Base-by-base conservation (phyloP, 2,113 vertebrate species). In the Albula goreensis region DNA sequence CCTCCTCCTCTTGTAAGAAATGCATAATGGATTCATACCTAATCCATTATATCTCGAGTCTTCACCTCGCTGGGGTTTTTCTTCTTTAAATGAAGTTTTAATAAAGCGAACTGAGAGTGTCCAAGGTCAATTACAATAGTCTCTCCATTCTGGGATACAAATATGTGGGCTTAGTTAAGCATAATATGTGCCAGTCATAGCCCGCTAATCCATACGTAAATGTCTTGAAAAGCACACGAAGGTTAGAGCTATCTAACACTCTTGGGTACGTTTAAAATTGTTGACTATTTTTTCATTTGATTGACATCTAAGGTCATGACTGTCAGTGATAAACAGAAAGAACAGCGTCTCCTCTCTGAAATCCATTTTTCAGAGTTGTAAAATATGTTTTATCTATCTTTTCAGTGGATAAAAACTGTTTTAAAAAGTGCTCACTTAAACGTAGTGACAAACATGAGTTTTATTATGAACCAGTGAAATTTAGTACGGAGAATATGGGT, bases 41-140 rank as follows among this genome's bases (percentile, higher is more conserved):
- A 91, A 96, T 96, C 94, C 93, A 96, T 96, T 96, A 96, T 78
- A 89, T 89, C 91, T 88, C 90, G 84, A 89, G 90, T 93, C 91
- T 88, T 90, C 90, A 91, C 91, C 93, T 88, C 93, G 94, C 94
- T 92, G 90, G 90, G 93, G 94, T 95, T 96, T 94, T 95, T 95
- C 94, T 95, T 96, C 92, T 95, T 96, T 95, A 96, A 96, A 96
- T 96, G 93, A 96, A 96, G 95, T 95, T 95, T 96, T 95, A 96
- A 95, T 96, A 96, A 96, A 95, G 94, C 94, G 93, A 93, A 96
- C 91, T 84, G 83, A 90, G 92, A 90, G 92, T 92, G 92, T 90
- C 90, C 93, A 94, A 95, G 94, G 94, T 95, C 94, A 96, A 95
- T 95, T 95, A 95, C 94, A 90, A 94, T 89, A 88, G 88, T 92